Evolutionary conservation across 2,888 invertebrate genomes (phyloP).

Genomic region (Drosophila borealis): DNA sequence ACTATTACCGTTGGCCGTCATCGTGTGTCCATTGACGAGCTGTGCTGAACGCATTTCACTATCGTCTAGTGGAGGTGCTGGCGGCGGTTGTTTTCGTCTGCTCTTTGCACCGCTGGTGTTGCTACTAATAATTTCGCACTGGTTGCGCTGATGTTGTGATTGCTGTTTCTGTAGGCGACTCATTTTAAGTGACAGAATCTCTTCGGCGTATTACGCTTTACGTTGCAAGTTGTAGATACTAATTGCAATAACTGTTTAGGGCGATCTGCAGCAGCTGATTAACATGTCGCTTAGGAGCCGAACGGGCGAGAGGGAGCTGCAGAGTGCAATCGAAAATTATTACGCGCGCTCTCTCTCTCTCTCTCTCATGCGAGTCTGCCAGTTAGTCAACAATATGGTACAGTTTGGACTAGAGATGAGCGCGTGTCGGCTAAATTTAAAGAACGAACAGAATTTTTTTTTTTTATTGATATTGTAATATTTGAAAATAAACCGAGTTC

Average conservation of each 20-base stretch:
- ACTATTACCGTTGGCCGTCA: constrained; percentile 39
- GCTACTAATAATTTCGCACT: constrained; percentile 41
- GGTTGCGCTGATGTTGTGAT: constrained; percentile 32
- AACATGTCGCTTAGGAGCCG: constrained; percentile 30
- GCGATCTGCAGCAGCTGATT: constrained; percentile 48
- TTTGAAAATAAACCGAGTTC: neutral
- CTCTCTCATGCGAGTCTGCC: constrained; percentile 1
- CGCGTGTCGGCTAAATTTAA: constrained; percentile 15
- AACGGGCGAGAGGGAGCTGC: constrained; percentile 19
- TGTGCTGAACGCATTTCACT: constrained; percentile 24
- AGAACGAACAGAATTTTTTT: constrained; percentile 2
- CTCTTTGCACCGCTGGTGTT: constrained; percentile 31
- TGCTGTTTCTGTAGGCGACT: constrained; percentile 56
- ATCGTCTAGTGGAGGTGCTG: constrained; percentile 17
- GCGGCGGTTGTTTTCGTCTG: constrained; percentile 36
- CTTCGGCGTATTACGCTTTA: neutral
- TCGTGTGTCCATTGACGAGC: constrained; percentile 57
- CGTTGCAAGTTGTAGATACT: constrained; percentile 10
- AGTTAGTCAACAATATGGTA: constrained; percentile 64
- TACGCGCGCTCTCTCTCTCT: constrained; percentile 15
- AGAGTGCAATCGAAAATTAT: constrained; percentile 18
- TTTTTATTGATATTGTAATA: neutral
- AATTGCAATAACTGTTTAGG: constrained; percentile 46
- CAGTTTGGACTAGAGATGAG: constrained; percentile 63
- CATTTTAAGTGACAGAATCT: constrained; percentile 43